phyloP scores from a whole-genome alignment of 2,888 invertebrate species.

The Sthenelais limicola region DNA sequence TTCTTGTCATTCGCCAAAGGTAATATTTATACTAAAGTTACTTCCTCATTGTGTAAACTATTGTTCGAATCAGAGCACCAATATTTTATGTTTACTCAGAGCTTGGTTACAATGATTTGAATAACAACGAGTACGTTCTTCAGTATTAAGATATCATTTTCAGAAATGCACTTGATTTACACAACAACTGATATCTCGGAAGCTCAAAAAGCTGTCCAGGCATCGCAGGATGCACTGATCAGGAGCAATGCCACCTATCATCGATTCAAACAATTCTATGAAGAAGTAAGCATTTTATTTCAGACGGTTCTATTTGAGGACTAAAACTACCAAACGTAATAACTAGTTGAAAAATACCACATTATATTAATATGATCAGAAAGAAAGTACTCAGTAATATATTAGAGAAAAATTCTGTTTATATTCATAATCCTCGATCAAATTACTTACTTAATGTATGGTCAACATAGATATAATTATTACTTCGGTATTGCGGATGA shows the following conservation, averaged over 20 bases:
- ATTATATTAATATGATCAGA: too few species aligned
- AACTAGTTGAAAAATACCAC: too few species aligned
- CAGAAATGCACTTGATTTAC: conserved; percentile 22
- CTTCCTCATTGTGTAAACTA: neutral
- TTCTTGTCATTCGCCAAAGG: conserved; percentile 9
- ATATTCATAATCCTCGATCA: too few species aligned
- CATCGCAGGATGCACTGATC: neutral
- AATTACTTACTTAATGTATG: too few species aligned
- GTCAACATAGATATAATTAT: too few species aligned
- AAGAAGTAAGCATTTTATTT: conserved; percentile 8
- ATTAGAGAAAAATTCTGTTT: too few species aligned
- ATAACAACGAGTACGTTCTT: neutral
- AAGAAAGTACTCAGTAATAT: too few species aligned
- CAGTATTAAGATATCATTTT: neutral
- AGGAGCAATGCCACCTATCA: conserved; percentile 14
- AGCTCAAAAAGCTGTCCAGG: conserved; percentile 8
- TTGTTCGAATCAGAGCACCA: too few species aligned
- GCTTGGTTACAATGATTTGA: neutral
- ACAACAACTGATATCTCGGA: conserved; percentile 24
- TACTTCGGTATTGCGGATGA: too few species aligned
- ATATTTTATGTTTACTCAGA: neutral
- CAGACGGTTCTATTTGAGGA: too few species aligned
- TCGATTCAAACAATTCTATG: conserved; percentile 13
- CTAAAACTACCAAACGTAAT: too few species aligned
- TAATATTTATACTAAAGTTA: neutral